These are phyloP conservation scores for Halichondria panicea DNA, from an alignment of 37 sponge, comb jelly and placozoan genomes.

Conservation along the genomic window DNA sequence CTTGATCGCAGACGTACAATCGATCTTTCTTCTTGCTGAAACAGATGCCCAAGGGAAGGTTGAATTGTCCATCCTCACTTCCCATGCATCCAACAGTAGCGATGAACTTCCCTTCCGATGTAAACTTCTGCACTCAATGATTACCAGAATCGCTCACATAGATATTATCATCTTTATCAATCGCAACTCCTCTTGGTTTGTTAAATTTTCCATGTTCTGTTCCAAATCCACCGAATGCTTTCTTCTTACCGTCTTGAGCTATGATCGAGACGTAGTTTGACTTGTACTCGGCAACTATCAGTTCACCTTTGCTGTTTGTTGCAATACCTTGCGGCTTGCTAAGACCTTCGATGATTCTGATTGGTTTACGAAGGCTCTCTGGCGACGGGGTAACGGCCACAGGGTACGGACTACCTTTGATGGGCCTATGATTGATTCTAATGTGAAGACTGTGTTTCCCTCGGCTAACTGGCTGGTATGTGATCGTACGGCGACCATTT, in stretches of 20 bases:
- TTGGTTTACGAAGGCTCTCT: not conserved
- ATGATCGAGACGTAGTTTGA: conserved; percentile 9
- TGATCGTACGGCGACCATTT: not conserved
- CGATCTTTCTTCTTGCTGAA: no score
- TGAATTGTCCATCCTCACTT: no score
- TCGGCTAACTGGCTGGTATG: conserved; percentile 6
- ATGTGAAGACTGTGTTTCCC: conserved; percentile 13
- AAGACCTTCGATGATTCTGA: not conserved
- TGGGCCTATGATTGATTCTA: conserved; percentile 1
- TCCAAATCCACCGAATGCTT: not conserved
- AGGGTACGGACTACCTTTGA: conserved; percentile 30
- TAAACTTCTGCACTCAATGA: no score
- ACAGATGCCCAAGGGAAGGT: no score
- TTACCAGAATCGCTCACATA: conserved; percentile 22
- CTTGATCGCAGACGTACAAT: conserved; percentile 38
- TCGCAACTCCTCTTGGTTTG: not conserved
- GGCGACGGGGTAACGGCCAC: not conserved
- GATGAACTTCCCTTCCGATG: conserved; percentile 32
- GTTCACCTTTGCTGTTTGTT: conserved; percentile 4
- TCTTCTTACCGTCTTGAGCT: conserved; percentile 2
- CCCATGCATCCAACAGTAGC: no score
- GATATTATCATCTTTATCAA: conserved; percentile 7
- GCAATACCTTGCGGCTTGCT: conserved; percentile 7
- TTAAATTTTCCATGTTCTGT: not conserved
- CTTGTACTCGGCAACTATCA: not conserved